Conservation (phyloP, 2,888 invertebrate genomes). For the Lasioglossum marginatum region DNA sequence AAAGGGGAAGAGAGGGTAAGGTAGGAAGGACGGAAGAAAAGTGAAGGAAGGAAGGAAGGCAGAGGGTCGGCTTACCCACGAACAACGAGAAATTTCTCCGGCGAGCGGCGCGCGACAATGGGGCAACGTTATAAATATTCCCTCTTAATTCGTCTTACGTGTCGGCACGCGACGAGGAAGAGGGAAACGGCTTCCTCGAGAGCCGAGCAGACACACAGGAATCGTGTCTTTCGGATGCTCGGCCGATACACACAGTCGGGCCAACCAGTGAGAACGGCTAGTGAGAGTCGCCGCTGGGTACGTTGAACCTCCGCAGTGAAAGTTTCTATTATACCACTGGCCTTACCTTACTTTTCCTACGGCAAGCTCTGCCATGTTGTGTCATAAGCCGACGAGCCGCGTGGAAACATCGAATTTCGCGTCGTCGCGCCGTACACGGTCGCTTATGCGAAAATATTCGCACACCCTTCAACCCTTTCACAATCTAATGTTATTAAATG, state of each 20-base stretch:
- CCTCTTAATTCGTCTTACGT: constrained; percentile 27
- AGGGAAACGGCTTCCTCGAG: constrained; percentile 29
- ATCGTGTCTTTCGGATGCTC: constrained; percentile 61
- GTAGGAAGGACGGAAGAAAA: not conserved
- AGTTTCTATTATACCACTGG: constrained; percentile 85
- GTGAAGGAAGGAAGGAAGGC: not conserved
- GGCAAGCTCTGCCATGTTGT: constrained; percentile 79
- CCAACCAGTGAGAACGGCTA: constrained; percentile 75
- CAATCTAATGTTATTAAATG: too few relatives aligned
- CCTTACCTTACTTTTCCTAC: constrained; percentile 84
- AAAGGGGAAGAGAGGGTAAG: not conserved
- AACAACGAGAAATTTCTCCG: constrained; percentile 49
- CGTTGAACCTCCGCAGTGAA: constrained; percentile 84
- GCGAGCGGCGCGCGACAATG: constrained; percentile 31
- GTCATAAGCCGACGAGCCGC: constrained; percentile 77
- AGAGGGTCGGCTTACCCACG: constrained; percentile 23
- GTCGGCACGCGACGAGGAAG: constrained; percentile 19
- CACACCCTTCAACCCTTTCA: not conserved
- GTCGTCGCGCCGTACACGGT: not conserved
- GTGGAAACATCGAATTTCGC: constrained; percentile 59
- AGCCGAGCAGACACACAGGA: constrained; percentile 26
- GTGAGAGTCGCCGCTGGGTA: constrained; percentile 80
- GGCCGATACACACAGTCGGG: constrained; percentile 30
- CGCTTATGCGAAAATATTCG: not conserved
- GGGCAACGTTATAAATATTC: constrained; percentile 49